These are phyloP conservation scores for Gila orcuttii DNA, from an alignment of 2,113 vertebrate species.

Conservation along the genomic window DNA sequence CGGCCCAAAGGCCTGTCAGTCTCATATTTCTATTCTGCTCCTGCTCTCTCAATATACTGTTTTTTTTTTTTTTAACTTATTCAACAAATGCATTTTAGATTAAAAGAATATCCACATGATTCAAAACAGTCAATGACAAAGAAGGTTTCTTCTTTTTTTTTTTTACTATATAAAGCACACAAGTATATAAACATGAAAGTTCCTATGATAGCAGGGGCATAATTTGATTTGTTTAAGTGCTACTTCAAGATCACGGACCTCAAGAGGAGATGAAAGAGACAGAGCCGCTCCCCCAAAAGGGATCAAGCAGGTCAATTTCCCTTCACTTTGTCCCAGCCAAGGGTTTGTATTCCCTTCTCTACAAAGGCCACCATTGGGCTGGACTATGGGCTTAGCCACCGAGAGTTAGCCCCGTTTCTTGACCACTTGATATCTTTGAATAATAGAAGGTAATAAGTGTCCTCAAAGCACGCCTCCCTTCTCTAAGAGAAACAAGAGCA, in stretches of 20 bases:
- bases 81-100: conserved; percentile 47
- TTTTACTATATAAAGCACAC: conserved; percentile 55
- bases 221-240: conserved; percentile 81
- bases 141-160: not conserved
- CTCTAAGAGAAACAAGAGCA: conserved; percentile 76
- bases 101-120: conserved; percentile 33
- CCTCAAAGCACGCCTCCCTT: conserved; percentile 76
- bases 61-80: not conserved
- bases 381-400: conserved; percentile 65
- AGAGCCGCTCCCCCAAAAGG: conserved; percentile 70
- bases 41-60: conserved; percentile 55
- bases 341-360: conserved; percentile 76
- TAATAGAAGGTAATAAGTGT: conserved; percentile 78
- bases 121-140: not conserved
- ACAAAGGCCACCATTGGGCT: conserved; percentile 77
- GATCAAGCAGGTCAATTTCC: conserved; percentile 83
- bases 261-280: conserved; percentile 77
- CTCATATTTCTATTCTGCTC: conserved; percentile 73
- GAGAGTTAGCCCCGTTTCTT: conserved; percentile 67
- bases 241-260: conserved; percentile 73
- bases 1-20: conserved; percentile 74
- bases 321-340: conserved; percentile 75
- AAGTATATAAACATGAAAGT: conserved; percentile 51
- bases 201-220: conserved; percentile 64
- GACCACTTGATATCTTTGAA: conserved; percentile 78